A percentile compares a stretch with the other conserved stretches of the same genome.
Conservation (phyloP, 2,888 invertebrate species). For the Agonopterix arenella region DNA sequence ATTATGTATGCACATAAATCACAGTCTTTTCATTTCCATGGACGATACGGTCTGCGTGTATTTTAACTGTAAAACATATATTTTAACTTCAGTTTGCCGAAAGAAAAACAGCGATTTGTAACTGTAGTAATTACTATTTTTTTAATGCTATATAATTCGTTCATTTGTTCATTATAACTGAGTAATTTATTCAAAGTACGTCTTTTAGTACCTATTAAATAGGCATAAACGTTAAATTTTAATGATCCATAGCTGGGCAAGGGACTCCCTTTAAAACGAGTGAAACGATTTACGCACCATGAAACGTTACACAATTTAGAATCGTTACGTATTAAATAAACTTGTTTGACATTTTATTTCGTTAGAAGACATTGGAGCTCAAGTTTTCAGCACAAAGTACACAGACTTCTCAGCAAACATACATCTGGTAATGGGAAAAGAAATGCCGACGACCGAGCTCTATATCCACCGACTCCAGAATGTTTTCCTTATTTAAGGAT, state of each 20-base stretch:
- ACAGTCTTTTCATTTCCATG: constrained; percentile 3
- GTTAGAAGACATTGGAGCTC: constrained; percentile 13
- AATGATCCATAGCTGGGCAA: constrained; percentile 10
- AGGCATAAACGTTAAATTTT: constrained; percentile 9
- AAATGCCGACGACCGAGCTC: constrained; percentile 19
- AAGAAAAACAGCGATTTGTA: neutral
- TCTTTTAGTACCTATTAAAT: constrained; percentile 10
- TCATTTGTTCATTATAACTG: constrained; percentile 5
- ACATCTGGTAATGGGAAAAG: constrained; percentile 19
- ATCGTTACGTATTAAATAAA: constrained; percentile 21
- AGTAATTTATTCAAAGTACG: constrained; percentile 8
- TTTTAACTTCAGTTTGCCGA: too few species aligned
- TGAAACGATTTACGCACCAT: constrained; percentile 8
- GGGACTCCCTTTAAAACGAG: constrained; percentile 6
- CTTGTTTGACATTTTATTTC: constrained; percentile 30
- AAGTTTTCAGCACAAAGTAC: constrained; percentile 21
- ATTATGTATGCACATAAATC: constrained; percentile 8
- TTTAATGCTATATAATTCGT: constrained; percentile 1
- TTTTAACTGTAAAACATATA: too few species aligned
- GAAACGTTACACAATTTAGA: constrained; percentile 5
- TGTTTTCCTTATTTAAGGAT: constrained; percentile 12
- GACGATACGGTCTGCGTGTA: neutral
- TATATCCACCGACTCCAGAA: constrained; percentile 14
- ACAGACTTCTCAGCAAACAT: constrained; percentile 20
- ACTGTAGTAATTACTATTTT: neutral